Evolutionary conservation across 1,140 invertebrate genomes (phyloP).

Genomic region (Cyrtorhinus lividipennis): DNA sequence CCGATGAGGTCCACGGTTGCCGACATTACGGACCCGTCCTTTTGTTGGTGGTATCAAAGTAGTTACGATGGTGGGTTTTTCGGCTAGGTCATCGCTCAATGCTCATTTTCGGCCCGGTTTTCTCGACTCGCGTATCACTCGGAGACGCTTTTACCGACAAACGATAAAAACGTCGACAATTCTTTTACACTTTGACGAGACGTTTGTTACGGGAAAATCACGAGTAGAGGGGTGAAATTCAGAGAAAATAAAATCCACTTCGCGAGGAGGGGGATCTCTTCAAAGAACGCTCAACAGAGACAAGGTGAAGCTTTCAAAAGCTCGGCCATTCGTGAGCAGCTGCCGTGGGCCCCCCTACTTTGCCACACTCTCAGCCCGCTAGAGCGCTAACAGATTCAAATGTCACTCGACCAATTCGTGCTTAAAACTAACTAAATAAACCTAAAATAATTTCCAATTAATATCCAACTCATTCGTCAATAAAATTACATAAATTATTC

Average conservation of each 20-base stretch:
- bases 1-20: constrained; percentile 1
- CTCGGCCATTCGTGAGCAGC: constrained; percentile 6
- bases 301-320: constrained; percentile 7
- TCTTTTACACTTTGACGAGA: neutral
- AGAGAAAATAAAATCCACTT: neutral
- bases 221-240: neutral
- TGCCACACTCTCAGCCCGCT: neutral
- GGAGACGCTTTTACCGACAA: too few relatives aligned
- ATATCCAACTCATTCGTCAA: too few relatives aligned
- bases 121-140: too few relatives aligned
- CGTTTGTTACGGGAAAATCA: neutral
- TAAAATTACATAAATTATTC: too few relatives aligned
- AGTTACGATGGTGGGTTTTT: constrained; percentile 3
- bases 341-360: neutral
- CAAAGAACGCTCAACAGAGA: constrained; percentile 8
- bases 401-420: too few relatives aligned
- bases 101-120: neutral
- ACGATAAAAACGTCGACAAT: too few relatives aligned
- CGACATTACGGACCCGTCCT: constrained; percentile 1
- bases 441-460: too few relatives aligned
- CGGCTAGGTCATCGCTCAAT: constrained; percentile 4
- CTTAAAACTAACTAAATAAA: too few relatives aligned
- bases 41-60: constrained; percentile 6
- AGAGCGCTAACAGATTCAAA: neutral
- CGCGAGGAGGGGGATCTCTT: neutral